Evolutionary conservation across 2,888 invertebrate species (phyloP).

Genomic region (Schizotus pectinicornis): DNA sequence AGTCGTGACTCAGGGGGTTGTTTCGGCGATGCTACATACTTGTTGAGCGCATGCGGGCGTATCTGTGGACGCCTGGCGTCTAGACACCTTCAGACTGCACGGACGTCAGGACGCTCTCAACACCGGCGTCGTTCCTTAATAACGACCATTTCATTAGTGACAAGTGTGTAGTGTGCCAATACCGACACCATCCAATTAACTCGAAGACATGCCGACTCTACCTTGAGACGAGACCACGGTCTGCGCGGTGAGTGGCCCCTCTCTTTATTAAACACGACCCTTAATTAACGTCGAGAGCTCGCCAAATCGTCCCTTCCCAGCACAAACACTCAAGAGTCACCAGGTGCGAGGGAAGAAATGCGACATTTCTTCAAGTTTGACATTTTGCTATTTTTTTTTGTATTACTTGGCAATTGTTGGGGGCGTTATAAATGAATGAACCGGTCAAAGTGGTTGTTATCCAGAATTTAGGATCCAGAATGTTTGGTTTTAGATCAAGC

Average conservation of each 20-base stretch:
- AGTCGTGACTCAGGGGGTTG: too few relatives aligned
- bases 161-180: slow-evolving; percentile 29
- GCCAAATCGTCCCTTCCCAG: neutral
- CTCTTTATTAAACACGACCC: neutral
- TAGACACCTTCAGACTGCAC: slow-evolving; percentile 38
- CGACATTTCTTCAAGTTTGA: too few relatives aligned
- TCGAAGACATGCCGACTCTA: slow-evolving; percentile 10
- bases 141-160: slow-evolving; percentile 35
- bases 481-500: too few relatives aligned
- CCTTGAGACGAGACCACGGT: slow-evolving; percentile 17
- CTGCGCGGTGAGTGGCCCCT: slow-evolving; percentile 11
- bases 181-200: neutral
- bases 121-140: slow-evolving; percentile 20
- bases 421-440: too few relatives aligned
- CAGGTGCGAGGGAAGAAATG: too few relatives aligned
- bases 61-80: slow-evolving; percentile 35
- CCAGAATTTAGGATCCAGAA: too few relatives aligned
- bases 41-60: slow-evolving; percentile 36
- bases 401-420: too few relatives aligned
- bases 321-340: too few relatives aligned
- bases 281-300: neutral
- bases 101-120: slow-evolving; percentile 32
- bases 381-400: too few relatives aligned
- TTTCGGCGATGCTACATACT: slow-evolving; percentile 8
- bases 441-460: too few relatives aligned